Evolutionary conservation across 2,888 invertebrate genomes (phyloP).

Genomic region (Saturnia japonica): DNA sequence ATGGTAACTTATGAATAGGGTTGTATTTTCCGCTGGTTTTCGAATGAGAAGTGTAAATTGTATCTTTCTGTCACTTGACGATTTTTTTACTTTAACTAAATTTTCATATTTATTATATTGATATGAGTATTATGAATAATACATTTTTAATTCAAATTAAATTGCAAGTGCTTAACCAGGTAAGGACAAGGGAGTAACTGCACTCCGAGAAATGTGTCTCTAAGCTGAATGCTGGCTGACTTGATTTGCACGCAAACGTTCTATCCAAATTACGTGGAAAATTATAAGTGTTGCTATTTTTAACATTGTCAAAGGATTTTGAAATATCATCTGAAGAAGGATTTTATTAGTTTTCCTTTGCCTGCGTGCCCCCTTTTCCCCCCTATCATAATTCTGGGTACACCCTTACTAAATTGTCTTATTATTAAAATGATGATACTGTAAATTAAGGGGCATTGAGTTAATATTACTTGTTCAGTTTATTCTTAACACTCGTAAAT

Average conservation of each 20-base stretch:
- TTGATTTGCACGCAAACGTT: too few relatives aligned
- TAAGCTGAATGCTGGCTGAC: too few relatives aligned
- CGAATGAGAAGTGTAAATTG: background rate
- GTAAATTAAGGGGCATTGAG: background rate
- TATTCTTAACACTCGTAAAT: background rate
- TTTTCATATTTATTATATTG: background rate
- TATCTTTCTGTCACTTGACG: conserved; percentile 4
- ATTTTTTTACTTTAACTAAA: too few relatives aligned
- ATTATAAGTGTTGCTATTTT: too few relatives aligned
- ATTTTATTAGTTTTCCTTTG: too few relatives aligned
- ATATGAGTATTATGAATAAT: background rate
- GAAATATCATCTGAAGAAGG: too few relatives aligned
- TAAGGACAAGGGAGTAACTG: too few relatives aligned
- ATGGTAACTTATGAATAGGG: conserved; percentile 35
- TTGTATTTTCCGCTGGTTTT: background rate
- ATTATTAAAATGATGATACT: background rate
- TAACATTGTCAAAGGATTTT: too few relatives aligned
- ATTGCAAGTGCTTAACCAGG: too few relatives aligned
- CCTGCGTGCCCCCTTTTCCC: too few relatives aligned
- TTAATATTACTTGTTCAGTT: conserved; percentile 2
- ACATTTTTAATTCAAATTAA: background rate
- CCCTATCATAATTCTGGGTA: background rate
- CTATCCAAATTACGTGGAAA: too few relatives aligned
- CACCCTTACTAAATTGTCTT: background rate
- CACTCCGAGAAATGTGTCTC: too few relatives aligned